Base-by-base conservation (phyloP, 2,797 vertebrate species). In the Bufotes viridis region DNA sequence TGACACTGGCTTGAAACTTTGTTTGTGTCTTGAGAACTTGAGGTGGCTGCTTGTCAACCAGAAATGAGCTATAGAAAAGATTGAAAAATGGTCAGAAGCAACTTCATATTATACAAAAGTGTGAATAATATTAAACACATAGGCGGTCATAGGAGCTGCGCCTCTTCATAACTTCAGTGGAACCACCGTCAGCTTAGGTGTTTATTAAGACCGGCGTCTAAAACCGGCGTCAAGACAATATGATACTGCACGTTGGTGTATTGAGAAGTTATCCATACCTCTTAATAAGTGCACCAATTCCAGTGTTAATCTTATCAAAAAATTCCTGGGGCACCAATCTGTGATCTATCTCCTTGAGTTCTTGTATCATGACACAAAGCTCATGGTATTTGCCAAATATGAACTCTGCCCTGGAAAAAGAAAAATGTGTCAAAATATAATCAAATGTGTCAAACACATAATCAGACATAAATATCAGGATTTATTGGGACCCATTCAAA, bases 1-100 rank as follows among this genome's bases (percentile, higher is more conserved):
- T 95, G n/a, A 98, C 94, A 0, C 95, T 96, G 0, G 97, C 96
- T 92, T 97, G 97, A 92, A 99, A 99, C 93, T 98, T 99, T 84
- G 97, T 98, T 91, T 99, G 98, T n/a, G 98, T 99, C 94, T 99
- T 99, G 89, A 99, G 96, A 91, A 99, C 98, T 91, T 99, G 98
- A 0, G 97, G 98, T 0, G 98, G 98, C 91, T 99, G 98, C 92
- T 97, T 98, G 87, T 99, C 98, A 90, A 99, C 97, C 70, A 99
- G 90, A 82, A 99, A 96, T 81, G 97, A 97, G 91, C 98, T 99
- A 89, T 13, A 61, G 55, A 67, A n/a, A 87, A 51, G 13, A 76
- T 69, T 51, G 14, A 1, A 11, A 75, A 65, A 51, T n/a, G 14
- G 22, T 84, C 57, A 60, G 18, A 5, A 61, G 8, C 10, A 76